Conservation (phyloP, 1,140 invertebrate species). For the Scaptodrosophila lebanonensis region DNA sequence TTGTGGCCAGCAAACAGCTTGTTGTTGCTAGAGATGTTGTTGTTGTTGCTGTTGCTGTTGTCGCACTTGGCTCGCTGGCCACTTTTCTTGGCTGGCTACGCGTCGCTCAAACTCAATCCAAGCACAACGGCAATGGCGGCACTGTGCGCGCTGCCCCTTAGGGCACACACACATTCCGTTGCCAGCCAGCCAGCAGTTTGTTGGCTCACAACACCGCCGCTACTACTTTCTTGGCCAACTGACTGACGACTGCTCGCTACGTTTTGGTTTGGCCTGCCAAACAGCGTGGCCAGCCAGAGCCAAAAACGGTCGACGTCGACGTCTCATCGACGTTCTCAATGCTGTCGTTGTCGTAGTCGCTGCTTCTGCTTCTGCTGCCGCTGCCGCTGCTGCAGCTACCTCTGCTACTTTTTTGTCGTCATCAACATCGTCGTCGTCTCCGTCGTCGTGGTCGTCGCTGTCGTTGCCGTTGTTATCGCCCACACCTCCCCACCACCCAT, state of each 20-base stretch:
- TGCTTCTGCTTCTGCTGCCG: constrained; percentile 21
- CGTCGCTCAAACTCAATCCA: constrained; percentile 63
- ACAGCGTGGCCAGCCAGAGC: constrained; percentile 57
- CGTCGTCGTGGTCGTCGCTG: background rate
- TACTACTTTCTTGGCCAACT: constrained; percentile 77
- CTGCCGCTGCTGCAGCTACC: constrained; percentile 32
- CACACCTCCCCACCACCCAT: constrained; percentile 5
- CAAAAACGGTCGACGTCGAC: constrained; percentile 21
- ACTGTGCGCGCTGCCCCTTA: constrained; percentile 15
- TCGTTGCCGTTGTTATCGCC: constrained; percentile 1
- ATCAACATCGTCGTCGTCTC: constrained; percentile 38
- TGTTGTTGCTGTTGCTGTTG: constrained; percentile 48
- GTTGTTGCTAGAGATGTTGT: constrained; percentile 47
- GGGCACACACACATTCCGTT: constrained; percentile 50
- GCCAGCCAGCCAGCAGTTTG: constrained; percentile 72
- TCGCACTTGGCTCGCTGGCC: constrained; percentile 43
- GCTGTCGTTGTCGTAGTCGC: constrained; percentile 32
- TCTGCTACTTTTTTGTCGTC: constrained; percentile 66
- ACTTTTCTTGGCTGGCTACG: constrained; percentile 76
- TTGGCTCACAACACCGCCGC: constrained; percentile 75
- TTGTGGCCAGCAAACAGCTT: constrained; percentile 20
- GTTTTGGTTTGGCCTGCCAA: constrained; percentile 55
- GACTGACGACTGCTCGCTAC: constrained; percentile 71
- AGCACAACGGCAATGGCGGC: background rate
- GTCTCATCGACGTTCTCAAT: too few relatives aligned